Base-by-base conservation (phyloP, 1,140 invertebrate species). In the Zaprionus africanus region DNA sequence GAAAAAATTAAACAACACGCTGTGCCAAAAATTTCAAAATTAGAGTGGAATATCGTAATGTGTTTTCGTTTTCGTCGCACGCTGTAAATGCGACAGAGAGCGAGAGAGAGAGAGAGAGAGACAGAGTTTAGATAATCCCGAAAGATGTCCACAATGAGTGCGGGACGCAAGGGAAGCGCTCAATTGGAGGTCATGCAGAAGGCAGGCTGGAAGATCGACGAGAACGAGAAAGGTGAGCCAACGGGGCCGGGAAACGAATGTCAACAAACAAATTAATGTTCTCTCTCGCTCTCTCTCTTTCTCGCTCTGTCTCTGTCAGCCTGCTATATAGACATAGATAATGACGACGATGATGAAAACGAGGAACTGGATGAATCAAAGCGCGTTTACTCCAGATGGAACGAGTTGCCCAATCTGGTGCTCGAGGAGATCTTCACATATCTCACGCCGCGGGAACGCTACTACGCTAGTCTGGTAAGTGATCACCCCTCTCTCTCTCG, bases 401-500 rank as follows among this genome's bases (percentile, higher is more conserved):
- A 93, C 63, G 92, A 95, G 57, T 90, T 97, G 24, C 97, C 97
- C 0, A 96, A 97, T 82, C 93, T 98, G 17, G 76, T 97, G 5
- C 86, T 98, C 11, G 97, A 98, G 90, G 93, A 96, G 85, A 95
- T 98, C 59, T 97, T 97, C 85, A 93, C 95, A 0, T 95, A 96
- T 82, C 92, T 98, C 13, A 94, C 93, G 0, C 95, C 96, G 17
- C 94, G 94, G 34, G 94, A 97, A 77, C 93, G 96, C 13, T 97
- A 97, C 83, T 95, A 96, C 76, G 96, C 96, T 0, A 97, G 96
- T n/a, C 92, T 96, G 77, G 96, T 96, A 9, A 95, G 96, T 81
- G 95, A 96, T 81, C 2, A 0, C 24, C 13, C 24, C 5, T 7
- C 2, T 4, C 38, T 28, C 11, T 38, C 22, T 24, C 34, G 4